Percentiles rank a stretch among this genome's conserved stretches.
phyloP scores from a whole-genome alignment of 2,113 vertebrate species.

The Nibea albiflora region DNA sequence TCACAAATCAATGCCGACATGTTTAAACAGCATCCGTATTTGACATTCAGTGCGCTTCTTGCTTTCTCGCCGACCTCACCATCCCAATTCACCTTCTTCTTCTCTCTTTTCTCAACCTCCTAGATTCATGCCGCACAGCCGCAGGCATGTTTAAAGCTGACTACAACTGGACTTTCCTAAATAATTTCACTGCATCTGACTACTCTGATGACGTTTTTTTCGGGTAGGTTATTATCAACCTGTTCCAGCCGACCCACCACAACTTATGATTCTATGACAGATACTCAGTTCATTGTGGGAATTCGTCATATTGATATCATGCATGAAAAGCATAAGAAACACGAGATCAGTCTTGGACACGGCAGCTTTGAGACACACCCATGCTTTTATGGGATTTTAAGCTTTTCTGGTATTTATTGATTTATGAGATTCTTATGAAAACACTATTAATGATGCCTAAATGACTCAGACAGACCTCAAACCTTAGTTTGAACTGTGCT shows the following conservation, averaged over 20 bases:
- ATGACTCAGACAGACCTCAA: not conserved
- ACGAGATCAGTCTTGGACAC: not conserved
- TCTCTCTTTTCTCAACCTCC: not conserved
- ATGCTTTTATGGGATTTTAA: slow-evolving; percentile 2
- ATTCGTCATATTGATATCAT: not conserved
- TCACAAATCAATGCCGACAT: not conserved
- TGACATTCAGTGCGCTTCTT: not conserved
- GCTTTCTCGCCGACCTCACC: not conserved
- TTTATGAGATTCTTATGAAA: not conserved
- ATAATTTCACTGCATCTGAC: slow-evolving; percentile 39
- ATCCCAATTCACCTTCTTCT: not conserved
- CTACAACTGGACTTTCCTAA: slow-evolving; percentile 67
- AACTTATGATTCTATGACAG: not conserved
- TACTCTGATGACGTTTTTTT: not conserved
- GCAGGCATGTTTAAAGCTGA: not conserved
- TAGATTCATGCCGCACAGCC: slow-evolving; percentile 38
- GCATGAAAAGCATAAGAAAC: not conserved
- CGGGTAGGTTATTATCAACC: slow-evolving; percentile 53
- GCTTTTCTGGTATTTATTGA: not conserved
- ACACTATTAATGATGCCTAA: not conserved
- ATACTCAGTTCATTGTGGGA: not conserved
- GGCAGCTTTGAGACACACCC: slow-evolving; percentile 4
- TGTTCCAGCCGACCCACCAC: not conserved
- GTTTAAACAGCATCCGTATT: slow-evolving; percentile 5
- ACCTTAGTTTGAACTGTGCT: not conserved